Evolutionary conservation across 2,113 vertebrate genomes (phyloP).

Genomic region (Scortum barcoo): DNA sequence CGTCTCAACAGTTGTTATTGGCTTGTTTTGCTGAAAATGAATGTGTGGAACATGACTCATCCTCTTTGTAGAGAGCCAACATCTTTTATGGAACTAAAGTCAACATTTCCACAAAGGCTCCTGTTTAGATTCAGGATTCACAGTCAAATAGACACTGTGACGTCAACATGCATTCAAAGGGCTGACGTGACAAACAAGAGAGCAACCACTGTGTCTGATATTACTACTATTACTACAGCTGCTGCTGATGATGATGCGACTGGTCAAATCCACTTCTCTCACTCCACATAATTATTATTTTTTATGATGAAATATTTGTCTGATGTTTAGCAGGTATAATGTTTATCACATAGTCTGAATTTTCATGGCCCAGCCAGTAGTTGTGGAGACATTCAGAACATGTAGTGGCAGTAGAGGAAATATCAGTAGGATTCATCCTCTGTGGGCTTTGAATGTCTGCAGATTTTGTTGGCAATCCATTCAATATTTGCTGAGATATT

Average conservation of each 20-base stretch:
- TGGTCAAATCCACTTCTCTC: background rate
- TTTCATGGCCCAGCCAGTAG: too few relatives aligned
- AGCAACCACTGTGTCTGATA: background rate
- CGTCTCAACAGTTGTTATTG: slow-evolving; percentile 15
- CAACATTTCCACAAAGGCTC: slow-evolving; percentile 39
- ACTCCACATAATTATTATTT: background rate
- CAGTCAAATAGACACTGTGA: slow-evolving; percentile 17
- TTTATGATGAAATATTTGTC: too few relatives aligned
- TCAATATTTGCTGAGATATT: too few relatives aligned
- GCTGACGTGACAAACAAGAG: background rate
- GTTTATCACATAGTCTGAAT: too few relatives aligned
- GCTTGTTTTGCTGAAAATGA: slow-evolving; percentile 20
- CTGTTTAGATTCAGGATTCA: slow-evolving; percentile 7
- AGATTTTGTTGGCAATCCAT: too few relatives aligned
- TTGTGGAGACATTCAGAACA: too few relatives aligned
- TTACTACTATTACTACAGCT: background rate
- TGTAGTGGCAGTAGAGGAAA: too few relatives aligned
- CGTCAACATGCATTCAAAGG: slow-evolving; percentile 14
- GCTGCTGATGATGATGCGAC: background rate
- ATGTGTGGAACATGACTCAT: slow-evolving; percentile 24
- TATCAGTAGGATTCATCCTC: too few relatives aligned
- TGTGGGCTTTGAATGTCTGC: too few relatives aligned
- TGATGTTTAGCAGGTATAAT: background rate
- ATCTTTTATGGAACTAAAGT: slow-evolving; percentile 21
- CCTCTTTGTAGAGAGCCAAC: slow-evolving; percentile 3